Conservation (phyloP, 2,113 vertebrate species). For the Halcyon senegalensis region DNA sequence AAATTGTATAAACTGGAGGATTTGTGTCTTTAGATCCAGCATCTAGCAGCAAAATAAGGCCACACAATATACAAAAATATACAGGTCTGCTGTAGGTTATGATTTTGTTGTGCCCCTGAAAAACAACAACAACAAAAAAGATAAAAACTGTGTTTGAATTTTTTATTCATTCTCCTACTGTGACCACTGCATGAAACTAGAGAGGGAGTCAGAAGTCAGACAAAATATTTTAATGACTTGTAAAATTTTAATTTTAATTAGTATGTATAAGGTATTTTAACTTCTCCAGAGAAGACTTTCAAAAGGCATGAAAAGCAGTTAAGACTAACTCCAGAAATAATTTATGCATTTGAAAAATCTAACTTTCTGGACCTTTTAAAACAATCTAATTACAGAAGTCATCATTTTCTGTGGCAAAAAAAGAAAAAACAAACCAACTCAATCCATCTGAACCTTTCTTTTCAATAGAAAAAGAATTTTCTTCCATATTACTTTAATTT, state of each 20-base stretch:
- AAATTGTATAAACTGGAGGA: conserved; percentile 84
- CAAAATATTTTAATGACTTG: conserved; percentile 8
- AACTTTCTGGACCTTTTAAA: neutral
- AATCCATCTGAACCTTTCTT: neutral
- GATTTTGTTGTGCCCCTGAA: conserved; percentile 94
- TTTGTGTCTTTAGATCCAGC: conserved; percentile 82
- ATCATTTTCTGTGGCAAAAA: neutral
- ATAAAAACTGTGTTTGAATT: neutral
- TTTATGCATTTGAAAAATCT: neutral
- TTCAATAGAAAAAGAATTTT: neutral
- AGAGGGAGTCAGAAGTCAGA: neutral
- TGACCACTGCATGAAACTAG: neutral
- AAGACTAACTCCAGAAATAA: neutral
- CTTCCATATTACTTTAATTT: neutral
- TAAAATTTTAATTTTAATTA: no score
- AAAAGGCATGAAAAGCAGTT: neutral
- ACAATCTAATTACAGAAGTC: neutral
- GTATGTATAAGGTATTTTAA: neutral
- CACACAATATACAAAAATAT: conserved; percentile 95
- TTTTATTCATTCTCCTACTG: neutral
- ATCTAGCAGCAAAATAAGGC: conserved; percentile 94
- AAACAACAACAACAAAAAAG: neutral
- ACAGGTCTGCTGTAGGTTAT: conserved; percentile 94
- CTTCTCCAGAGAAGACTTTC: neutral
- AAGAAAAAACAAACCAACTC: neutral